Conservation (phyloP, 2,888 invertebrate genomes). For the Steromphala cineraria region DNA sequence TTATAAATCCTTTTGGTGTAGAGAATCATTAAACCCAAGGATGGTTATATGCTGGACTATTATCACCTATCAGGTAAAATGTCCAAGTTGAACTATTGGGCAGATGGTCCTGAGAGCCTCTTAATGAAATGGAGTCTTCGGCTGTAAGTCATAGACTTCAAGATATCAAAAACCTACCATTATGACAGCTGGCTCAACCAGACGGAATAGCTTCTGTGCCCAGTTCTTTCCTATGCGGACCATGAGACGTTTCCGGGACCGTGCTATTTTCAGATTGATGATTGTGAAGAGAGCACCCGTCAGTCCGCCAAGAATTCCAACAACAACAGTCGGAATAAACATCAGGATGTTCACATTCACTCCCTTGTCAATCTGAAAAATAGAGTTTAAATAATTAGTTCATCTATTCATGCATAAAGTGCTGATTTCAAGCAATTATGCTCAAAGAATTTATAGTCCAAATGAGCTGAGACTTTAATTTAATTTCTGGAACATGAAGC, state of each 20-base stretch:
- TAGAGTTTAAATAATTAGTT: no score
- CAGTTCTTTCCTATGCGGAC: conserved; percentile 60
- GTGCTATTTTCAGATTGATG: conserved; percentile 74
- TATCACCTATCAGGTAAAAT: no score
- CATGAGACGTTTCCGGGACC: conserved; percentile 69
- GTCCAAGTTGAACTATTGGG: no score
- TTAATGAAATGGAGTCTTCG: no score
- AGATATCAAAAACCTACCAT: conserved; percentile 52
- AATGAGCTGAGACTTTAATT: not conserved
- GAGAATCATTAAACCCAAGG: no score
- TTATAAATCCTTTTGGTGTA: no score
- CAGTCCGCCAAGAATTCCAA: conserved; percentile 75
- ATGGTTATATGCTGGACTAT: no score
- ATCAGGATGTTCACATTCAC: conserved; percentile 75
- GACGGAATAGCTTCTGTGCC: conserved; percentile 64
- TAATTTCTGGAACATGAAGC: no score
- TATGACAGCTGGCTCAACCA: conserved; percentile 72
- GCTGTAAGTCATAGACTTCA: not conserved
- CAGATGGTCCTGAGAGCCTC: no score
- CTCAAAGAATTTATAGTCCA: no score
- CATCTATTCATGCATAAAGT: no score
- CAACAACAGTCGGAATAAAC: conserved; percentile 74
- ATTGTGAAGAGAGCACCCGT: conserved; percentile 75
- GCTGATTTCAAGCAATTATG: no score
- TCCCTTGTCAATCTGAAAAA: conserved; percentile 64